phyloP scores from a whole-genome alignment of 2,888 invertebrate genomes.

The Thereva unica region DNA sequence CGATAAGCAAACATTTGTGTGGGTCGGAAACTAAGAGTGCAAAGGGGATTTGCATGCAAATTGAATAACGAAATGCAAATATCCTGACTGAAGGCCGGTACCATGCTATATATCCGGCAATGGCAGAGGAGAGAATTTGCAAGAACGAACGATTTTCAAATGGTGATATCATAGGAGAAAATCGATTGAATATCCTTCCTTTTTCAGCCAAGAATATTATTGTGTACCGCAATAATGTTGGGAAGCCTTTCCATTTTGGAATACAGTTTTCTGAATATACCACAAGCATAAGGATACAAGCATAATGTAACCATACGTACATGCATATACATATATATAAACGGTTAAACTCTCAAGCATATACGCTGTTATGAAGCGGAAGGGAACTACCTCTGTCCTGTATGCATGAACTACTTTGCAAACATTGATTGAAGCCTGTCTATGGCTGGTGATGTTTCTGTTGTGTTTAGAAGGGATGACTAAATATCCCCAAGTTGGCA shows the following conservation, averaged over 20 bases:
- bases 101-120: not conserved
- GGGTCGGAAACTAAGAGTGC: conserved; percentile 15
- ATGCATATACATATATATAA: too few species aligned
- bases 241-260: conserved; percentile 14
- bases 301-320: too few species aligned
- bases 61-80: conserved; percentile 37
- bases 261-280: conserved; percentile 4
- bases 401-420: not conserved
- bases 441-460: too few species aligned
- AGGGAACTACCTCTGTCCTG: conserved; percentile 15
- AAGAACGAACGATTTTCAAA: conserved; percentile 30
- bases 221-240: not conserved
- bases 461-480: too few species aligned
- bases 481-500: too few species aligned
- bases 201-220: conserved; percentile 7
- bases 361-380: conserved; percentile 16
- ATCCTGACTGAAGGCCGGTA: conserved; percentile 10
- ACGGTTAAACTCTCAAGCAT: not conserved
- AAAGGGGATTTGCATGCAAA: conserved; percentile 36
- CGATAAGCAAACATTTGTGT: conserved; percentile 7
- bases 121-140: conserved; percentile 14
- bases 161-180: conserved; percentile 30
- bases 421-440: too few species aligned
- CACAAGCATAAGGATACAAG: too few species aligned
- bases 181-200: conserved; percentile 10